Base-by-base conservation (phyloP, 2,113 vertebrate species). In the Vombatus ursinus region DNA sequence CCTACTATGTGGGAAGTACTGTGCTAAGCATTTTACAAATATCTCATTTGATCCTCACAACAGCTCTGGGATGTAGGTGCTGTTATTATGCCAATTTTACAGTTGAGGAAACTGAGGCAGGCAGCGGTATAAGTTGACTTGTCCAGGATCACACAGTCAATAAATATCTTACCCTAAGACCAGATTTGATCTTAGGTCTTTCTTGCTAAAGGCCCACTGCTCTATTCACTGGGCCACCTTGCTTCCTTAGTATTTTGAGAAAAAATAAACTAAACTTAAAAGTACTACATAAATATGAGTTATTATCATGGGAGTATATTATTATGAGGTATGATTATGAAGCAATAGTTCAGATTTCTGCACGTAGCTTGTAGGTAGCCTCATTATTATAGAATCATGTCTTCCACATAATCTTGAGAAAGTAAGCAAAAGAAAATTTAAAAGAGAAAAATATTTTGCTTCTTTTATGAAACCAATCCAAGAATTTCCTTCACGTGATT, bases 391-490 rank as follows among this genome's bases (percentile, higher is more conserved):
- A 28, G 61, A 89, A 91, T 90, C 48, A 52, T 14, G 51, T 25
- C 50, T 90, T 92, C 52, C 92, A 51, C 28, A 89, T 48, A 51
- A 90, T 68, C 61, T 92, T 90, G 94, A 89, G 47, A 92, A 52
- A 23, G 37, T 44, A 77, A 77, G 68, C 37, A 44, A 84, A 23
- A 44, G 19, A 89, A 0, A 95, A 51, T 47, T 49, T 28, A 26
- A 77, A 48, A 89, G 26, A 93, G 28, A 52, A 92, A 50, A 92
- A 50, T 91, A 11, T 25, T 50, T 92, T 19, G 23, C 77, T 89
- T 90, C 44, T 53, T 91, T 89, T 89, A 53, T 91, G 68, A 84
- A 95, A 94, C 89, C 44, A 54, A 84, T n/a, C n/a, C 68, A 53
- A 92, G 25, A 91, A 10, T 52, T 90, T 44, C 68, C 90, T 95